Conservation (phyloP, 2,113 vertebrate genomes). For the Puffinus mauretanicus region DNA sequence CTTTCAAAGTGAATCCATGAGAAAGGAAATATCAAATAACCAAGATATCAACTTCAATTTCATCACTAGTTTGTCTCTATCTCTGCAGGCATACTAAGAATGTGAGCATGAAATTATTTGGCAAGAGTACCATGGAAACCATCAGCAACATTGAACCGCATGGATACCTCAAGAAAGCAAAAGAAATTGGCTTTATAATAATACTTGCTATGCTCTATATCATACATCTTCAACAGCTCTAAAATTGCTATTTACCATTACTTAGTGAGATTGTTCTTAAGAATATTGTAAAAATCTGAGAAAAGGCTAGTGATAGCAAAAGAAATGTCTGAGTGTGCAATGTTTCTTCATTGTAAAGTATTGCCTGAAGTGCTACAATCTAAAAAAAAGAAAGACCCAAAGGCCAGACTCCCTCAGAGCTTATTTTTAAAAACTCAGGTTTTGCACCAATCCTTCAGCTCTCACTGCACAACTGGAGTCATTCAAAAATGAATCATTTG, state of each 20-base stretch:
- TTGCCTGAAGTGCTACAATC: neutral
- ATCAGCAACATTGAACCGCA: neutral
- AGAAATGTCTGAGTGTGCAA: neutral
- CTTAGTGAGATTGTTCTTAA: neutral
- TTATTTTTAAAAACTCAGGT: neutral
- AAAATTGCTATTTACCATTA: neutral
- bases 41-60: neutral
- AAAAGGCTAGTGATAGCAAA: neutral
- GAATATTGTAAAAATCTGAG: neutral
- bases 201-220: neutral
- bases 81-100: neutral
- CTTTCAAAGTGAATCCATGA: neutral
- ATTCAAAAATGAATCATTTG: neutral
- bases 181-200: neutral
- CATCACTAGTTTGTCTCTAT: neutral
- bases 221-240: neutral
- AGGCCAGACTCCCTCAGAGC: neutral
- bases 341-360: neutral
- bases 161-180: neutral
- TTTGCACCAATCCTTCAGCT: neutral
- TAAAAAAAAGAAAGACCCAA: neutral
- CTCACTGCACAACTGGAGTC: neutral
- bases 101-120: neutral
- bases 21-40: neutral
- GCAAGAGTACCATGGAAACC: neutral